Evolutionary conservation across 2,113 vertebrate species (phyloP), one percentile per base, ranked within the genome.

Genomic region (Larimichthys crocea): DNA sequence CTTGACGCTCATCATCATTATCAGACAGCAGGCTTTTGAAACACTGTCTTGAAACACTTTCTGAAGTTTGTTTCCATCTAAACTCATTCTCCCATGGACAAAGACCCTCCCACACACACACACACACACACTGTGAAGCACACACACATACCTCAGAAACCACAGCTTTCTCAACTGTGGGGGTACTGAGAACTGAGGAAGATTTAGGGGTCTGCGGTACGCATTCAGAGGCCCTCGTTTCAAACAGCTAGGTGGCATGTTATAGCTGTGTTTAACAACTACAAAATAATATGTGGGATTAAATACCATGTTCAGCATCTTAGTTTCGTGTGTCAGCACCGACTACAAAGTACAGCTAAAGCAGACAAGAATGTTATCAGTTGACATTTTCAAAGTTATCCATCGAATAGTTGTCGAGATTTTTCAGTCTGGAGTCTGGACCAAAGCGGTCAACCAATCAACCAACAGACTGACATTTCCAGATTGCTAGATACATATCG

Each of bases 41-140:
- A 69, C 29, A 19, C n/a, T 5, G 78, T 86, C 84, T 90, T 91
- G 83, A 90, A 88, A 88, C 89, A 76, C 79, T 92, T 93, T 87
- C 50, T 66, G 66, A 65, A 80, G 78, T 91, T 92, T 86, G 84
- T 89, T 92, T 92, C 82, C 76, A 87, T 87, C 64, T 35, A 64
- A 72, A 78, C 63, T 84, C 80, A 86, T 62, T 90, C 86, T 89
- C 88, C 88, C 90, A 92, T 86, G 89, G 71, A 89, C 83, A 65
- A 82, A 87, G 79, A 76, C 60, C 56, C 60, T 65, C 75, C 55
- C 76, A 85, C 82, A 26, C 26, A 26, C 26, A 59, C 42, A 65
- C 31, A 31, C 31, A 31, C 31, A 31, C 66, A 65, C 65, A 74
- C 15, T 46, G 35, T 26, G 31, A 67, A 61, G 31, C 31, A 46